Evolutionary conservation across 1,140 invertebrate species (phyloP).

Genomic region (Zaprionus lachaisei): DNA sequence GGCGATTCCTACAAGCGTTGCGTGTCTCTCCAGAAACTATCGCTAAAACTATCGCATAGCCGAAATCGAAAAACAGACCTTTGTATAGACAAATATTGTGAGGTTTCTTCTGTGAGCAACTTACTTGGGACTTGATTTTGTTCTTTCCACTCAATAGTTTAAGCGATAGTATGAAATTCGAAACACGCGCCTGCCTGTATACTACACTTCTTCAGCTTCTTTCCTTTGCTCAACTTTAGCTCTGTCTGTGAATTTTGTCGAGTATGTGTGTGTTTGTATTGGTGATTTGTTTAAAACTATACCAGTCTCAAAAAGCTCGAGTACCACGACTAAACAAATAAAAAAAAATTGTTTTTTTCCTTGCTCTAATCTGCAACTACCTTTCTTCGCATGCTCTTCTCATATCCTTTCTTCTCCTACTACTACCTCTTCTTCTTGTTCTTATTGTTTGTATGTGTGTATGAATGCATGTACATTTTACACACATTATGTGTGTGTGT

Average conservation of each 20-base stretch:
- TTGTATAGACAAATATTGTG: not conserved
- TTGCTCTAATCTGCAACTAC: slow-evolving; percentile 4
- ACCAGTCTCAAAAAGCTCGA: slow-evolving; percentile 84
- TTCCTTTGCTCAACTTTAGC: not conserved
- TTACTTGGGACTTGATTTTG: not conserved
- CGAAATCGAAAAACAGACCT: not conserved
- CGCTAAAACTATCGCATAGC: not conserved
- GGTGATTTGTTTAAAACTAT: slow-evolving; percentile 76
- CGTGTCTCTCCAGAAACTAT: not conserved
- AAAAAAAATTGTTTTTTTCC: slow-evolving; percentile 49
- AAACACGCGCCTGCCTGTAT: not conserved
- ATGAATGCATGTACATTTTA: slow-evolving; percentile 10
- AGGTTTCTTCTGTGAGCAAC: not conserved
- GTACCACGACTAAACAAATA: slow-evolving; percentile 68
- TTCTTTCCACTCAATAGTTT: not conserved
- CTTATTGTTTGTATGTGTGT: slow-evolving; percentile 3
- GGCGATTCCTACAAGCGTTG: not conserved
- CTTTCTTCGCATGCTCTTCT: not conserved
- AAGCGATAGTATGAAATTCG: not conserved
- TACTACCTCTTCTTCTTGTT: not conserved
- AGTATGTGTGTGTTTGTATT: slow-evolving; percentile 28
- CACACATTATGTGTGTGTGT: slow-evolving; percentile 8
- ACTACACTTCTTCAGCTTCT: not conserved
- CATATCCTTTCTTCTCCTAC: slow-evolving; percentile 22
- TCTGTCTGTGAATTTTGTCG: slow-evolving; percentile 9